Evolutionary conservation across 1,140 invertebrate species (phyloP), one percentile per base, ranked within the genome.

Genomic region (Drosophila lacteicornis): DNA sequence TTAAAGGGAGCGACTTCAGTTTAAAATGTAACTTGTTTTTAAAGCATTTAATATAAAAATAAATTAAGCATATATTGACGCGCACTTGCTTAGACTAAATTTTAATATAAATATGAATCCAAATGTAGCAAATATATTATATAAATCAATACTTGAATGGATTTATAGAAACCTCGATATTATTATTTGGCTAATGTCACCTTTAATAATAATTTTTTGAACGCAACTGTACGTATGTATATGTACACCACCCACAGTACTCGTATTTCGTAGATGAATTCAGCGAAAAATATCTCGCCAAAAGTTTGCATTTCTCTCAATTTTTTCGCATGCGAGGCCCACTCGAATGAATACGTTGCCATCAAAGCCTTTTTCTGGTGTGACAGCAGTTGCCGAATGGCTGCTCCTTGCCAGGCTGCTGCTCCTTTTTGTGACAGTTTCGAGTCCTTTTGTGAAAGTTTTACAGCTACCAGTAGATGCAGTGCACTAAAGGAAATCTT

Each of bases 361-460:
- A 75, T 75, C 58, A 43, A 75, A 75, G 69, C 57, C 71, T 55
- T 74, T 74, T 74, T 55, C 59, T 55, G 42, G 58, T 42, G 42
- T 55, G 58, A 55, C 71, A 62, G 71, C 68, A 55, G 58, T 73
- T 25, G 49, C 61, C 47, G 62, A 67, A 66, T 53, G 67, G 57
- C 57, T 69, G 65, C 74, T 77, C 65, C 63, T 61, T 68, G 63
- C 65, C 47, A 27, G 30, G 58, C 68, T 75, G 58, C 68, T 82
- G 76, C 80, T 78, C 80, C 77, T 90, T 90, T 88, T 84, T 70
- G 85, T 88, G 84, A 88, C 85, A 88, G 78, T 79, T 88, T 90
- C 77, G 84, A 88, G 84, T 88, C 69, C 84, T 75, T 88, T 88
- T 75, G 42, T 69, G 47, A 38, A 40, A 78, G 58, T 78, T 78